A percentile compares a stretch with the other conserved stretches of the same genome.
phyloP scores from a whole-genome alignment of 2,888 invertebrate genomes.

The Poecilus cupreus region DNA sequence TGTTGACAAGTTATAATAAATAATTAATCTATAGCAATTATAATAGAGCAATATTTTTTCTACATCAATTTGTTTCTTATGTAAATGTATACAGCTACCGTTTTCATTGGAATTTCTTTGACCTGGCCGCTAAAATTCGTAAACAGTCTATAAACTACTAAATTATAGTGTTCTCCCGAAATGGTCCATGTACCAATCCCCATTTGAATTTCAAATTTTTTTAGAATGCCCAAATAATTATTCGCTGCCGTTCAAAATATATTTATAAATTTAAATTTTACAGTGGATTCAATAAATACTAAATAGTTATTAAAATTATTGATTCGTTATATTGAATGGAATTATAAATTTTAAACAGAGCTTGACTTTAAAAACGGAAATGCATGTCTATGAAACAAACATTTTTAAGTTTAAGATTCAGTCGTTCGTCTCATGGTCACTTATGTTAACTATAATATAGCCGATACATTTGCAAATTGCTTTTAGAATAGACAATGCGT shows the following conservation, averaged over 20 bases:
- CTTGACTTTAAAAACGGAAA: constrained; percentile 21
- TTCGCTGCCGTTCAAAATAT: neutral
- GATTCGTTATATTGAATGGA: neutral
- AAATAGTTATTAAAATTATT: neutral
- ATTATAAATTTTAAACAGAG: neutral
- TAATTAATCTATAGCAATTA: neutral
- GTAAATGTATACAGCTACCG: constrained; percentile 46
- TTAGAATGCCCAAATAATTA: constrained; percentile 8
- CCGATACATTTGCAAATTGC: constrained; percentile 57
- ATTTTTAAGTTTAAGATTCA: constrained; percentile 8
- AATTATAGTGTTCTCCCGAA: constrained; percentile 15
- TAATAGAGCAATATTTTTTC: constrained; percentile 6
- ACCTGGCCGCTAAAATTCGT: constrained; percentile 41
- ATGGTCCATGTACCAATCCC: neutral
- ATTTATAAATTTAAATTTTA: constrained; percentile 27
- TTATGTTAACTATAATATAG: constrained; percentile 48
- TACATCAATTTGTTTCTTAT: constrained; percentile 38
- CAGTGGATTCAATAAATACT: neutral
- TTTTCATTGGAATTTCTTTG: constrained; percentile 42
- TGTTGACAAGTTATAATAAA: neutral
- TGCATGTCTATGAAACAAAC: constrained; percentile 22
- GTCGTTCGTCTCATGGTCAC: constrained; percentile 28
- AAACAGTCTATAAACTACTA: constrained; percentile 10
- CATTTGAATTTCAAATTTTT: constrained; percentile 42
- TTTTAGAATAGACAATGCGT: constrained; percentile 53